Conservation (phyloP, 2,888 invertebrate species). For the Brachylomia viminalis region DNA sequence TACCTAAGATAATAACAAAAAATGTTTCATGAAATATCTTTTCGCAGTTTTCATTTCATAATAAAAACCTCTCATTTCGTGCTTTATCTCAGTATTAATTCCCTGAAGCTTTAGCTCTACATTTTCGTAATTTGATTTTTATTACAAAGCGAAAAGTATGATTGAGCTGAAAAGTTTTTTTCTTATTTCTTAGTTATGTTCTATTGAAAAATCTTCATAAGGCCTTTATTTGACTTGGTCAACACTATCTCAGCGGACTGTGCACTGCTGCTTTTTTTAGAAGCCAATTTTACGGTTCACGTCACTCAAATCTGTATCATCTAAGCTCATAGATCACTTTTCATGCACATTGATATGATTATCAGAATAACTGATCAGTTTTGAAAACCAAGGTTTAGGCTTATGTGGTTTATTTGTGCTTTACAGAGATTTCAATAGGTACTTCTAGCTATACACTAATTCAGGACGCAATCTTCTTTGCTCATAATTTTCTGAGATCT, state of each 20-base stretch:
- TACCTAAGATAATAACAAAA: too few relatives aligned
- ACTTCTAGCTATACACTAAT: not conserved
- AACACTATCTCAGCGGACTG: not conserved
- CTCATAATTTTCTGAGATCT: not conserved
- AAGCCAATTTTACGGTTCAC: too few relatives aligned
- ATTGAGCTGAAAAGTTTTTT: slow-evolving; percentile 14
- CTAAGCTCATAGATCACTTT: not conserved
- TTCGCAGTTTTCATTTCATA: slow-evolving; percentile 30
- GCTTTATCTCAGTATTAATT: slow-evolving; percentile 30
- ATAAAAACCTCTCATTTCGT: slow-evolving; percentile 19
- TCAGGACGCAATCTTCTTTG: not conserved
- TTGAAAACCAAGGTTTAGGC: not conserved
- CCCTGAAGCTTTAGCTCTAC: slow-evolving; percentile 11
- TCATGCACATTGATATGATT: not conserved
- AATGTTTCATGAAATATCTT: slow-evolving; percentile 19
- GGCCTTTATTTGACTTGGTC: not conserved
- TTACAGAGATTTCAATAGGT: not conserved
- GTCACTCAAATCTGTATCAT: not conserved
- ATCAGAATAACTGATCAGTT: not conserved
- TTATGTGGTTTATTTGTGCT: not conserved
- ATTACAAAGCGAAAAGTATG: slow-evolving; percentile 15
- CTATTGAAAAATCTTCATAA: not conserved
- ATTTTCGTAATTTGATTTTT: slow-evolving; percentile 44
- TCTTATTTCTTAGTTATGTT: slow-evolving; percentile 3
- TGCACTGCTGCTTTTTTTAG: not conserved